A percentile compares a stretch with the other conserved stretches of the same genome.
Conservation (phyloP, 2,888 invertebrate genomes). For the Nemapogon koenigi region DNA sequence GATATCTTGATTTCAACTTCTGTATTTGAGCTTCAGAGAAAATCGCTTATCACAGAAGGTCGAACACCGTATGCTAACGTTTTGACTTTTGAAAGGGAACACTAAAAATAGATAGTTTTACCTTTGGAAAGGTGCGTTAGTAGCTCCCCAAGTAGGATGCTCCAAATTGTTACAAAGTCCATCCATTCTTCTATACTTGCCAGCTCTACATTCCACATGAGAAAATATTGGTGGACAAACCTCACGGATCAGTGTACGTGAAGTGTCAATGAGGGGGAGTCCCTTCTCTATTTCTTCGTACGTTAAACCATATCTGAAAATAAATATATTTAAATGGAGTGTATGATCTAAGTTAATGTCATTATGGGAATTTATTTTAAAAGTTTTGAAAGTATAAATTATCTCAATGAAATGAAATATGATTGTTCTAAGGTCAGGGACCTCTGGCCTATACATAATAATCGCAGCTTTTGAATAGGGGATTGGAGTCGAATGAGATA, state of each 20-base stretch:
- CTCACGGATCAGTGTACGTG: slow-evolving; percentile 84
- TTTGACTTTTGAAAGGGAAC: background rate
- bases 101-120: slow-evolving; percentile 17
- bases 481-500: too few relatives aligned
- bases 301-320: slow-evolving; percentile 77
- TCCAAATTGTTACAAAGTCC: slow-evolving; percentile 89
- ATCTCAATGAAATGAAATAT: too few relatives aligned
- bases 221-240: slow-evolving; percentile 88
- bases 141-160: slow-evolving; percentile 90
- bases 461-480: too few relatives aligned
- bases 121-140: slow-evolving; percentile 85
- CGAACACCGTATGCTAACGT: too few relatives aligned
- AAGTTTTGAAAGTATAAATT: too few relatives aligned
- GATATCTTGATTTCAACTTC: too few relatives aligned
- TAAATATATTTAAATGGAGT: slow-evolving; percentile 24
- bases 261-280: slow-evolving; percentile 85
- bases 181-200: slow-evolving; percentile 86
- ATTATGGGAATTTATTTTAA: too few relatives aligned
- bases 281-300: slow-evolving; percentile 89
- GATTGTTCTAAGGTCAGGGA: too few relatives aligned
- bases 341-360: too few relatives aligned
- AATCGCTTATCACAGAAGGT: too few relatives aligned
- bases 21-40: too few relatives aligned
- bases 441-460: too few relatives aligned
- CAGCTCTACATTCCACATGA: slow-evolving; percentile 86